These are phyloP conservation scores for Prinia subflava DNA, from an alignment of 2,113 vertebrate species.

Conservation along the genomic window DNA sequence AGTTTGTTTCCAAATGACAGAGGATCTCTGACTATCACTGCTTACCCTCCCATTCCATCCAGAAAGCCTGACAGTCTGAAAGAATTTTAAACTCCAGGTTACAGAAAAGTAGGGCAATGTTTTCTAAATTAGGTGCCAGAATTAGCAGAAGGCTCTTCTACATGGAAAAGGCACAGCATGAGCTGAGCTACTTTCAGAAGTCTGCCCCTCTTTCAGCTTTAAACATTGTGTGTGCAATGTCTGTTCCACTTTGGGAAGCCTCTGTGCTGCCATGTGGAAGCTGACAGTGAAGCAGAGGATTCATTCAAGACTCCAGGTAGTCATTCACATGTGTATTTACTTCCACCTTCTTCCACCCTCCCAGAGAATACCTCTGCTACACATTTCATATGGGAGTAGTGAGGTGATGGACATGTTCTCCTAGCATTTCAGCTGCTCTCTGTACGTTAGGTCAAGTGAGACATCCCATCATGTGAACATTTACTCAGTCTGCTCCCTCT, in stretches of 20 bases:
- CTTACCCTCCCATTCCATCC: neutral
- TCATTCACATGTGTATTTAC: neutral
- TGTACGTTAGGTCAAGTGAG: neutral
- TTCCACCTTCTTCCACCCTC: neutral
- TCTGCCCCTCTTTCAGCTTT: neutral
- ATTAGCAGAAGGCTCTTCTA: constrained; percentile 42
- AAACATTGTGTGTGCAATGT: neutral
- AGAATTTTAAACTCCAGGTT: neutral
- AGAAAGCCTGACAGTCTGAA: neutral
- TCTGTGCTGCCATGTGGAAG: neutral
- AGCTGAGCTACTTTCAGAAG: neutral
- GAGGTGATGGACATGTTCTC: neutral
- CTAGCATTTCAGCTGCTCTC: neutral
- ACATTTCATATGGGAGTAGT: neutral
- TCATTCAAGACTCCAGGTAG: neutral
- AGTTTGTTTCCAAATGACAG: neutral
- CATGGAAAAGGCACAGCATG: neutral
- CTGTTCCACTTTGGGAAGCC: neutral
- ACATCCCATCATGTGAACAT: neutral
- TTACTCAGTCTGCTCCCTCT: neutral
- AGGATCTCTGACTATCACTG: neutral
- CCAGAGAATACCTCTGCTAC: neutral
- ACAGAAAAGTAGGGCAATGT: constrained; percentile 34
- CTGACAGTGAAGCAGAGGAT: neutral
- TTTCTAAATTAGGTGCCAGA: constrained; percentile 29